Evolutionary conservation across 2,888 invertebrate species (phyloP).

Genomic region (Lobophora halterata): DNA sequence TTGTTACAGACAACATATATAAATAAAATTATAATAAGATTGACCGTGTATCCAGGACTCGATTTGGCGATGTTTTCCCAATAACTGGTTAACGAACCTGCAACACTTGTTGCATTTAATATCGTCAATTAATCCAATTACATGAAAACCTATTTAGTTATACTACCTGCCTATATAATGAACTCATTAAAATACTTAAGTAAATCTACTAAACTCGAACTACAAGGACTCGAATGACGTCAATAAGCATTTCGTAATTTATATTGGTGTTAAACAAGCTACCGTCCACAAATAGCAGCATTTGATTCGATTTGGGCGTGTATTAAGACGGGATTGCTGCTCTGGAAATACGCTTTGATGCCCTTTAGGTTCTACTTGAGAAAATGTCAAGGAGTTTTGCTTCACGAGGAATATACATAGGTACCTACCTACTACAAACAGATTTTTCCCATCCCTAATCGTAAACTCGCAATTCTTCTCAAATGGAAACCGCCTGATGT

Average conservation of each 20-base stretch:
- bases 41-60: too few relatives aligned
- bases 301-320: slow-evolving; percentile 26
- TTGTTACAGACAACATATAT: too few relatives aligned
- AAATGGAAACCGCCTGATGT: too few relatives aligned
- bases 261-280: slow-evolving; percentile 25
- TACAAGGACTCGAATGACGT: slow-evolving; percentile 32
- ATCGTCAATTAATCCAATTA: too few relatives aligned
- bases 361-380: slow-evolving; percentile 8
- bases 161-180: slow-evolving; percentile 24
- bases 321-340: slow-evolving; percentile 13
- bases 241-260: slow-evolving; percentile 30
- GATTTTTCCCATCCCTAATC: too few relatives aligned
- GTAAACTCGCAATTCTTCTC: too few relatives aligned
- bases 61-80: too few relatives aligned
- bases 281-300: slow-evolving; percentile 25
- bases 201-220: slow-evolving; percentile 17
- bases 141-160: too few relatives aligned
- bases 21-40: too few relatives aligned
- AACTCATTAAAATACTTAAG: slow-evolving; percentile 23
- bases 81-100: too few relatives aligned
- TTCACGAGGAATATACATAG: slow-evolving; percentile 10
- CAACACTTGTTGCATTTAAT: too few relatives aligned
- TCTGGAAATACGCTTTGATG: slow-evolving; percentile 15
- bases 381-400: slow-evolving; percentile 12
- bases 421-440: not conserved